Base-by-base conservation (phyloP, 2,888 invertebrate species). In the Chloromyia formosa region DNA sequence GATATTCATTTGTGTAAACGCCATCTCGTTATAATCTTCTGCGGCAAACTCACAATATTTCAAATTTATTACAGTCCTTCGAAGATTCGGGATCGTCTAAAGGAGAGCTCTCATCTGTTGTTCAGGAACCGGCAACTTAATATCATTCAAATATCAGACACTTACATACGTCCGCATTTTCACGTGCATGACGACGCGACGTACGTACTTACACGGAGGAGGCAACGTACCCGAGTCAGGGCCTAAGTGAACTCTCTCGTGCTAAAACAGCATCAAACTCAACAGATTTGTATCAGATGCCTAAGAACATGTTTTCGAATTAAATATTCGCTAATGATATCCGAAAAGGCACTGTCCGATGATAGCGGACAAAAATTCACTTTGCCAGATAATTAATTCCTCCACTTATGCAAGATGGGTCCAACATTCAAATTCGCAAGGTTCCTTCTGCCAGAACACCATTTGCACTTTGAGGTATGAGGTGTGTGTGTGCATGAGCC, bases 311-410 rank as follows among this genome's bases (percentile, higher is more conserved):
- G 76, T 76, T 76, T 74, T 75, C 76, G 75, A 76, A 76, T 76
- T 76, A 76, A 76, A 76, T 76, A 75, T 76, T 72, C 76, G 74
- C 76, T 76, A 76, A 76, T 76, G 76, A 76, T 76, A 75, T 75
- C 76, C 66, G 27, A 76, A 62, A 73, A 68, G 76, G 45, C 74
- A 71, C 58, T 62, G 72, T 58, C 49, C 62, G 60, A 49, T 71
- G 72, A 74, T 64, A 74, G 64, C 76, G 62, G 71, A 66, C 74
- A 53, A 66, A 68, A 74, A 73, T 60, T 61, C 72, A 74, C 74
- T 72, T 76, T 74, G 73, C 61, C n/a, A 35, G 76, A 76, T 76
- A 76, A 76, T 76, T 76, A 76, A 76, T 76, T 76, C 76, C 58
- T 73, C 72, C 72, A 76, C 74, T 76, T 76, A 74, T 74, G 76